phyloP scores from a whole-genome alignment of 2,888 invertebrate genomes.

The Xestia sexstrigata region DNA sequence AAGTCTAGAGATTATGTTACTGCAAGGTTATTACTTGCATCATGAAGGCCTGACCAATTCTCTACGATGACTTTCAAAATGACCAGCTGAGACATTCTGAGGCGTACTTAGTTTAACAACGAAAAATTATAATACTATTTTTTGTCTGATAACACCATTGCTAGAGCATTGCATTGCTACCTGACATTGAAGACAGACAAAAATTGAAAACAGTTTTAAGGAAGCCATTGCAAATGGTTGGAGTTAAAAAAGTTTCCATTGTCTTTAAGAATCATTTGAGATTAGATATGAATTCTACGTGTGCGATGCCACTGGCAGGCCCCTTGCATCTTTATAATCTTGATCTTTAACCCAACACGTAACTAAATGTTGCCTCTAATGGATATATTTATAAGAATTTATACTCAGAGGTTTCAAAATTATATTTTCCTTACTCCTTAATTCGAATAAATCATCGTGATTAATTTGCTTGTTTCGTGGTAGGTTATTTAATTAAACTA shows the following conservation, averaged over 20 bases:
- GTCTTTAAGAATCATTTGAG: neutral
- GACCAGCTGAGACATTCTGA: conserved; percentile 17
- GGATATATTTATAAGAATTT: conserved; percentile 42
- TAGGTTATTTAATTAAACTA: conserved; percentile 2
- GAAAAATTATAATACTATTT: neutral
- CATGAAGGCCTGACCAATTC: neutral
- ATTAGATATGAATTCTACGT: conserved; percentile 28
- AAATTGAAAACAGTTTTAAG: neutral
- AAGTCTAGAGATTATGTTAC: neutral
- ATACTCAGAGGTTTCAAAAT: conserved; percentile 28
- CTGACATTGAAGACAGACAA: neutral
- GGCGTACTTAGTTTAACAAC: conserved; percentile 1
- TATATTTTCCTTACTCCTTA: conserved; percentile 45
- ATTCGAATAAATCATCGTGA: conserved; percentile 31
- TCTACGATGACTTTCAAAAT: conserved; percentile 20
- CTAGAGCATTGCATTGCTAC: neutral
- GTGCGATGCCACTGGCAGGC: conserved; percentile 14
- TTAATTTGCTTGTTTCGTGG: conserved; percentile 38
- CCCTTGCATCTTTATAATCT: conserved; percentile 37
- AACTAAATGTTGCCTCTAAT: conserved; percentile 42
- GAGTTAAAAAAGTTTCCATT: neutral
- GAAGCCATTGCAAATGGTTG: neutral
- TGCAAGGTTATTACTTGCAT: conserved; percentile 19
- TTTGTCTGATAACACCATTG: neutral
- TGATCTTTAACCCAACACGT: conserved; percentile 58